Conservation (phyloP, 2,113 vertebrate genomes). For the Alethe diademata region DNA sequence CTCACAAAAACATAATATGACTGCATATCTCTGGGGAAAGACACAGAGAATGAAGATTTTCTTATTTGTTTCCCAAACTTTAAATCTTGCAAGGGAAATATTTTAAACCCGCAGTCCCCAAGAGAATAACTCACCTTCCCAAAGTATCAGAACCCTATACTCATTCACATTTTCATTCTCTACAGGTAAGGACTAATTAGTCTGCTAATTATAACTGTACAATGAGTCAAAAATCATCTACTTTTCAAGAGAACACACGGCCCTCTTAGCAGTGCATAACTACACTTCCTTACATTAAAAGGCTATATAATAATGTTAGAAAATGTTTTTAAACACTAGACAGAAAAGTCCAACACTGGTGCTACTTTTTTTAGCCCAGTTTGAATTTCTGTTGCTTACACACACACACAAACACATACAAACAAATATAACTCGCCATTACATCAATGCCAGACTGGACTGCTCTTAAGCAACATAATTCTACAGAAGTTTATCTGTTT, state of each 20-base stretch:
- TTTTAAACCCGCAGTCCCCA: neutral
- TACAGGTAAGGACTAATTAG: neutral
- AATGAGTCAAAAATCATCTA: neutral
- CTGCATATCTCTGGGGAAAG: conserved; percentile 89
- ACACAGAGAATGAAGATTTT: neutral
- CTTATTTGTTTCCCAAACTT: neutral
- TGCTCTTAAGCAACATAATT: neutral
- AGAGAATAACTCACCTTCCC: neutral
- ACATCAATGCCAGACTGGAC: neutral
- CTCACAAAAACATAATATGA: conserved; percentile 97
- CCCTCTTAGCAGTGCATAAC: neutral
- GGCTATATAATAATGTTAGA: neutral
- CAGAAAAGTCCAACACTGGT: neutral
- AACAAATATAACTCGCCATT: neutral
- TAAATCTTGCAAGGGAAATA: neutral
- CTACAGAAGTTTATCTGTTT: neutral
- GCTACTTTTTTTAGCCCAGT: neutral
- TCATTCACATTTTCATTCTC: neutral
- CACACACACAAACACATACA: neutral
- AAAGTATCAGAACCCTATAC: neutral
- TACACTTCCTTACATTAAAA: neutral
- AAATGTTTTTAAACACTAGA: neutral
- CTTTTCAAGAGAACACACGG: neutral
- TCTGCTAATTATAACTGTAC: neutral
- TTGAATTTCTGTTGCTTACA: neutral